Evolutionary conservation across 2,797 vertebrate genomes (phyloP), one percentile per base, ranked within the genome.

Genomic region (Scyliorhinus canicula): DNA sequence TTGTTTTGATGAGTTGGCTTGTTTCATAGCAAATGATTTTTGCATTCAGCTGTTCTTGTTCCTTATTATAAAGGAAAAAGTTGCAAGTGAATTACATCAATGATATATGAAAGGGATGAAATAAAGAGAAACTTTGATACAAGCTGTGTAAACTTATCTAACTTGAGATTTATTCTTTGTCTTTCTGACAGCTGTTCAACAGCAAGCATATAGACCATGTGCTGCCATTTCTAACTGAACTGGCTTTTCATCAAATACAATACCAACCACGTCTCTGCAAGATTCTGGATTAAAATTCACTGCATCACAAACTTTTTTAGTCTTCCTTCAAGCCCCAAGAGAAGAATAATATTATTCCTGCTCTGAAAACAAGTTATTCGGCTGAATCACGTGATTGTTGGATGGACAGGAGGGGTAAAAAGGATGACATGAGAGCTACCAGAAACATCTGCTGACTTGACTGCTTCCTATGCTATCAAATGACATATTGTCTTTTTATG

Each of bases 151-250:
- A 21, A 26, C 50, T 86, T 55, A 55, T 35, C 84, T 57, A 55
- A 50, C 2, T 21, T 26, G 6, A 77, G 50, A 60, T 88, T 52
- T 86, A 55, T 55, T 71, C 26, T 93, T 71, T 47, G 4, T 40
- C 11, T 47, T 47, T 26, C 44, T 95, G 95, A 35, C 97, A 99
- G 99, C 98, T 99, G 95, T 96, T 98, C 95, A 98, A 97, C 96
- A 98, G 98, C 95, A 97, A 97, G 88, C 98, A 98, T 96, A 96
- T 99, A 96, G 96, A 96, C 85, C 97, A 97, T 95, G 97, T 98
- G 93, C 96, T 99, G 96, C 97, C 97, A 40, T 97, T 99, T n/a
- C 97, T 99, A 96, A 99, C 99, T 0, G 99, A 99, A 96, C 96
- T 98, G 31, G 98, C 98, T 8, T 95, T 97, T 95, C 96, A 97